Evolutionary conservation across 2,797 vertebrate species (phyloP).

Genomic region (Ibycter americanus): DNA sequence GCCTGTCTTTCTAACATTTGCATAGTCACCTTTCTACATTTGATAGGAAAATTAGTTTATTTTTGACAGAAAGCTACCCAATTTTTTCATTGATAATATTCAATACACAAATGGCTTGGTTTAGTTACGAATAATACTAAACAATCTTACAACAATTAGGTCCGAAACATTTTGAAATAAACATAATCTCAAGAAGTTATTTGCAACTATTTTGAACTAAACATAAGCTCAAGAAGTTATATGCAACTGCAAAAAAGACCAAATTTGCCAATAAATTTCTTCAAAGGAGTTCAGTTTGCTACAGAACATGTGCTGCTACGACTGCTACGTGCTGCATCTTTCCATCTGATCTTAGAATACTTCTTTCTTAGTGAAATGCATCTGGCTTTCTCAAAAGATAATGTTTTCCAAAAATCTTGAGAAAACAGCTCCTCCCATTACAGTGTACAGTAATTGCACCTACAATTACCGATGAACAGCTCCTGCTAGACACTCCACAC

Average conservation of each 20-base stretch:
- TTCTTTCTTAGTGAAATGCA: neutral
- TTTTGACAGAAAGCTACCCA: neutral
- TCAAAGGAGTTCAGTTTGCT: neutral
- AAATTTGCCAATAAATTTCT: neutral
- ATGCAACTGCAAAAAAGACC: neutral
- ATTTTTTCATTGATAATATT: neutral
- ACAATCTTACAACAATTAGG: neutral
- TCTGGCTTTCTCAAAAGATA: neutral
- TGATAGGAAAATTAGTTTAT: neutral
- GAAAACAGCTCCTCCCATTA: neutral
- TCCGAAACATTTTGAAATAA: neutral
- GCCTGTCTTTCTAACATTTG: neutral
- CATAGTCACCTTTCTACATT: neutral
- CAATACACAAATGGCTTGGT: neutral
- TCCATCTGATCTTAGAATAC: neutral
- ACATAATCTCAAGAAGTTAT: neutral
- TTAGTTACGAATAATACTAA: neutral
- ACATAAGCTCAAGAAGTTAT: neutral
- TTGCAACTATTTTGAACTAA: too few relatives aligned
- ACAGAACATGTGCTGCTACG: neutral
- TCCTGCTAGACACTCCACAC: neutral
- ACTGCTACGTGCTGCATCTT: neutral
- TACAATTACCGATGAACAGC: fast-evolving
- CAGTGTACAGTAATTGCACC: neutral
- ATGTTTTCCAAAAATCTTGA: neutral